Evolutionary conservation across 2,113 vertebrate species (phyloP).

Genomic region (Spermophilus dauricus): DNA sequence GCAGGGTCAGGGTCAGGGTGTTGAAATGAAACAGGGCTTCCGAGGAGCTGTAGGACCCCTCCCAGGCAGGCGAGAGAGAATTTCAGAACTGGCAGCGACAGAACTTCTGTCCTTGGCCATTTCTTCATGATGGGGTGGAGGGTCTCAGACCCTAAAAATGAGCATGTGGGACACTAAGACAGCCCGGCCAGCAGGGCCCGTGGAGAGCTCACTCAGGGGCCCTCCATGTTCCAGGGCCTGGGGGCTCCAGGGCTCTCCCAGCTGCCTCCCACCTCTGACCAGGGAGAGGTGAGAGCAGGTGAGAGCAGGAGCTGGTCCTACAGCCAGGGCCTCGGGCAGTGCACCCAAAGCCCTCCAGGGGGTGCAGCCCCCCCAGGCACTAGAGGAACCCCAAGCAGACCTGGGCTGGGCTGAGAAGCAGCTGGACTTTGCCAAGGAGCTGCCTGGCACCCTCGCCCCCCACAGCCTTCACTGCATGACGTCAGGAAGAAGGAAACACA

Average conservation of each 20-base stretch:
- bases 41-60: background rate
- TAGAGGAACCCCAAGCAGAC: rapidly evolving
- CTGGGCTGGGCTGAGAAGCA: background rate
- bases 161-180: background rate
- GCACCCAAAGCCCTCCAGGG: rapidly evolving
- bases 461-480: background rate
- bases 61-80: background rate
- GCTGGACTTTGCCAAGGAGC: too few species aligned
- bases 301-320: rapidly evolving
- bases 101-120: background rate
- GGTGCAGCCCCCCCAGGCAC: rapidly evolving
- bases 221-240: rapidly evolving
- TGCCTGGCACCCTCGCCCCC: rapidly evolving
- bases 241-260: background rate
- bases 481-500: background rate
- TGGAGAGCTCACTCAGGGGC: rapidly evolving
- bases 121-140: background rate
- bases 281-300: rapidly evolving
- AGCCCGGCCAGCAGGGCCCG: background rate
- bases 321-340: too few species aligned
- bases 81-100: rapidly evolving
- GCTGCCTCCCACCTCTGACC: background rate
- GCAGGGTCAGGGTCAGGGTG: too few species aligned
- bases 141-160: background rate
- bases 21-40: background rate